Conservation (phyloP, 2,888 invertebrate genomes). For the Agrotis ipsilon region DNA sequence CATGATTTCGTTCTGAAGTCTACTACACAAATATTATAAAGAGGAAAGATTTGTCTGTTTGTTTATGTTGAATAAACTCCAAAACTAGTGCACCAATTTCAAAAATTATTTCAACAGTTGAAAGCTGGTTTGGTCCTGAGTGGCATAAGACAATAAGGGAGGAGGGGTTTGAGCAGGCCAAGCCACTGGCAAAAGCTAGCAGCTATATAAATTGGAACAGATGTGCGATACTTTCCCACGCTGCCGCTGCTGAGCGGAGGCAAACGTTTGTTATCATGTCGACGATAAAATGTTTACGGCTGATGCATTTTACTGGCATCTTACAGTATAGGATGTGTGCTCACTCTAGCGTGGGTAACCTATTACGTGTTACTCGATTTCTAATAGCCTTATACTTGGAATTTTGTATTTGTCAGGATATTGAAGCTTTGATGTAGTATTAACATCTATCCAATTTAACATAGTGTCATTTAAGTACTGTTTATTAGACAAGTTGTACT, state of each 20-base stretch:
- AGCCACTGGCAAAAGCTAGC: neutral
- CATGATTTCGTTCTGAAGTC: constrained; percentile 5
- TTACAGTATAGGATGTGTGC: constrained; percentile 23
- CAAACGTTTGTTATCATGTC: constrained; percentile 43
- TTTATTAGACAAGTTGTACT: no score
- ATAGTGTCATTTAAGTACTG: neutral
- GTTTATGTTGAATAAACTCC: no score
- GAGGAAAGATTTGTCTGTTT: no score
- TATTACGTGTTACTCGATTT: constrained; percentile 7
- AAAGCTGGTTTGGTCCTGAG: no score
- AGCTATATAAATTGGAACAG: constrained; percentile 1
- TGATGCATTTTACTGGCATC: constrained; percentile 43
- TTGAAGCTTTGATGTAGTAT: neutral
- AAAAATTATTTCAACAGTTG: no score
- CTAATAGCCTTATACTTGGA: constrained; percentile 5
- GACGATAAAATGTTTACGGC: constrained; percentile 50
- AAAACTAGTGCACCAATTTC: no score
- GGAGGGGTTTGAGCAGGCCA: no score
- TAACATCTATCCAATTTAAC: neutral
- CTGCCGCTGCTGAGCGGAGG: neutral
- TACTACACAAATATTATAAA: no score
- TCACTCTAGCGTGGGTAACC: constrained; percentile 13
- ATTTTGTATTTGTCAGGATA: neutral
- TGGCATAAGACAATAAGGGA: no score
- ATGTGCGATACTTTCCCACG: constrained; percentile 34